Evolutionary conservation across 1,140 invertebrate species (phyloP), one percentile per base, ranked within the genome.

Genomic region (Drosophila carrolli): DNA sequence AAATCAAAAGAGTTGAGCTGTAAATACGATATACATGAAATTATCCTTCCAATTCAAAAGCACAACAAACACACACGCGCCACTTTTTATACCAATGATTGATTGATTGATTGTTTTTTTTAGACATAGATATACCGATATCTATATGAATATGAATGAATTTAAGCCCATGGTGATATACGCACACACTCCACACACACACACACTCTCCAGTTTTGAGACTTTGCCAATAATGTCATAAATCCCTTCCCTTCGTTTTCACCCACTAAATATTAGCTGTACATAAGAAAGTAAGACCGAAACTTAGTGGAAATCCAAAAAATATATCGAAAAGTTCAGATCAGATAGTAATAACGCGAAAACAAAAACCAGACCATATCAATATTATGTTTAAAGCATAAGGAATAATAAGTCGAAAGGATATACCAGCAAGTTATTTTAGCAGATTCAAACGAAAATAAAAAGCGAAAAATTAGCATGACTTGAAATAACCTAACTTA

Each of bases 311-410:
- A 80, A 62, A 62, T 4, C 32, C 14, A 23, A 40, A 29, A 23
- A 38, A n/a, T 50, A 29, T 29, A 53, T 51, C 6, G 27, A 40
- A 37, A 11, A 43, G 37, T 14, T n/a, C 23, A 32, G n/a, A 51
- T 48, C 47, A 51, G 47, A 32, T 48, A 75, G 29, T 9, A 37
- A 59, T 16, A 38, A 47, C 32, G 44, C 27, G 65, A 48, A 47
- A 48, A 70, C 38, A 51, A 51, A 71, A 86, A 83, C 73, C 83
- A 88, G 83, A 88, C 83, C 84, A 88, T 88, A 88, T 88, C 83
- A 88, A 82, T 74, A 79, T 79, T 79, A 80, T 67, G 75, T 76
- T 72, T 68, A 77, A 81, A 61, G 58, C 63, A 23, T 65, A 67
- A 65, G 37, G 16, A 67, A 47, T 76, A 72, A 23, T 13, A 16